Base-by-base conservation (phyloP, 37 sponge, comb jelly and placozoan species). In the Spongilla lacustris region DNA sequence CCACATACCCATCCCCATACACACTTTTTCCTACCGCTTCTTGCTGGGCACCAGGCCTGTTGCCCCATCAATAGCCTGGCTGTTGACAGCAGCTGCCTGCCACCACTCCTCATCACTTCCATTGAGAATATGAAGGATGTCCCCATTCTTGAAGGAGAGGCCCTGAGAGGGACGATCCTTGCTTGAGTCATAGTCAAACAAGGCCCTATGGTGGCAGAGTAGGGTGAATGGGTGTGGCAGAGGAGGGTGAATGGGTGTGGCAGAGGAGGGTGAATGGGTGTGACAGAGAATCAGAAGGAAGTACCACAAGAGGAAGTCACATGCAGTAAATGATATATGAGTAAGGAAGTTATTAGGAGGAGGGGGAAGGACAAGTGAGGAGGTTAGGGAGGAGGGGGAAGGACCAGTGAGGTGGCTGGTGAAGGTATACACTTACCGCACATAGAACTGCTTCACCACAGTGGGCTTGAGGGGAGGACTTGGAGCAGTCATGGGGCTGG, bases 21-120 rank as follows among this genome's bases (percentile, higher is more conserved):
- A 84, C 58, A 75, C 76, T 31, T 48, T 2, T 6, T 14, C 24
- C 25, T 11, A 97, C 98, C 96, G 88, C 84, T 90, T 93, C 67
- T 88, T 93, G 87, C 99, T 97, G 29, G 99, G 99, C n/a, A 99
- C 94, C 67, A 97, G 89, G 67, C 97, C 99, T 46, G 81, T 77
- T 24, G 86, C 89, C 0, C 95, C 95, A 86, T 95, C 97, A 24
- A 92, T 89, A 30, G 89, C 90, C 35, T 83, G 74, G 50, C 77
- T 91, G 10, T 96, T 94, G 22, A 99, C 96, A 2, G 74, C 73
- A 48, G 96, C 92, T 17, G 99, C 99, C 78, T 97, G 97, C 99
- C 99, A 99, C 99, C 99, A 99, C 75, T 99, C 99, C 2, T 93
- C 96, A 87, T 97, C 92, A 36, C 94, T 91, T 21, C 94, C 96